phyloP scores from a whole-genome alignment of 2,113 vertebrate genomes.

The Bettongia penicillata region DNA sequence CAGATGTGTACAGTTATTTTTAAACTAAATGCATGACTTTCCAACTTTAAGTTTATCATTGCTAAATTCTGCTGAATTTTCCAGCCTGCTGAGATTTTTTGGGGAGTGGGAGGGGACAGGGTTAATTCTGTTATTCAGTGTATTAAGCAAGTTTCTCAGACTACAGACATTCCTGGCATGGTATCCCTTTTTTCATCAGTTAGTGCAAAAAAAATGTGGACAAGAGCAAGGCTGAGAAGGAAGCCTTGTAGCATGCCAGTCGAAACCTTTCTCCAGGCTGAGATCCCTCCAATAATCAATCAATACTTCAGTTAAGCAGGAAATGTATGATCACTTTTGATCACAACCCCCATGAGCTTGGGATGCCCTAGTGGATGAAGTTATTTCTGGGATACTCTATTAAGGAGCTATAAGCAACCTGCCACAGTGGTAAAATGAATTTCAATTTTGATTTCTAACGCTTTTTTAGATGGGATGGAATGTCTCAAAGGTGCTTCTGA shows the following conservation, averaged over 20 bases:
- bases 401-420: constrained; percentile 41
- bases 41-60: not conserved
- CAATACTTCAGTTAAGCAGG: not conserved
- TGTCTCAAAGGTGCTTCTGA: constrained; percentile 35
- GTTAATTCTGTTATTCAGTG: not conserved
- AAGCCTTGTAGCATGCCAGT: not conserved
- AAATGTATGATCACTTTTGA: not conserved
- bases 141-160: not conserved
- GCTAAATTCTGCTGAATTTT: not conserved
- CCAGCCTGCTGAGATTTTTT: not conserved
- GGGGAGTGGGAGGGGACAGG: no score
- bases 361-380: not conserved
- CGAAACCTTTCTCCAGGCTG: not conserved
- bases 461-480: constrained; percentile 52
- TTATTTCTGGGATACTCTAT: constrained; percentile 43
- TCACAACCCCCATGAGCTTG: not conserved
- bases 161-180: not conserved
- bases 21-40: not conserved
- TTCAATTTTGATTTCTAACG: constrained; percentile 56
- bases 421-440: constrained; percentile 35
- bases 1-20: not conserved
- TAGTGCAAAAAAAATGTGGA: not conserved
- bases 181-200: not conserved
- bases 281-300: not conserved
- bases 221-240: not conserved